Evolutionary conservation across 2,888 invertebrate species (phyloP), one percentile per base, ranked within the genome.

Genomic region (Harpalus rufipes): DNA sequence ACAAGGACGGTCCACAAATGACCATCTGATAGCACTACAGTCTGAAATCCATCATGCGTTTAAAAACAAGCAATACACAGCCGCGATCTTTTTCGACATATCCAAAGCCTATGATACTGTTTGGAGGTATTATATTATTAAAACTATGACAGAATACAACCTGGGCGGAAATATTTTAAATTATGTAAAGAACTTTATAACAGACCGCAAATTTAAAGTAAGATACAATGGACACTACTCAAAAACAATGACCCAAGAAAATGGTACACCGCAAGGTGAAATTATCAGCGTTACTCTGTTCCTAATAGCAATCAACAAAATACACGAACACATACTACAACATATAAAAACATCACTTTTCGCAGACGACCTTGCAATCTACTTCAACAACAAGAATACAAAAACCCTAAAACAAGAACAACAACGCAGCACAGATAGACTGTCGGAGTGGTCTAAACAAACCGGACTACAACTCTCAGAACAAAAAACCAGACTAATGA

Each of bases 171-270:
- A 72, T 10, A 72, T 72, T 7, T 16, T 41, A 7, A 72, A 72
- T 8, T 72, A 41, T n/a, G 16, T 72, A 44, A 39, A 72, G 7
- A 41, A 72, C 72, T 72, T 72, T 14, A 7, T 41, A 14, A 16
- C 16, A 41, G 12, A 63, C 7, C 7, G 81, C 8, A 81, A 68
- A 81, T 81, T 81, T 18, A 81, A 41, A 81, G 81, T 81, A 16
- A 18, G 10, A 25, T 14, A 16, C 7, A 56, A 68, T 18, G 56
- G 56, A 51, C 51, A 25, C 59, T 44, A 10, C 44, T 58, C 25
- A n/a, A 8, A 65, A 44, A 44, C 7, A 65, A 56, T 25, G 16
- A 65, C 21, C 14, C 65, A 65, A 21, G 61, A 80, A 80, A 80
- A 80, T 39, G 80, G 80, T 6, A 18, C 32, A n/a, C 80, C 80